These are phyloP conservation scores for human DNA, from an alignment of 2,113 vertebrate species.

Conservation along the genomic window GRCh38 chr14:89580501-89581000, in stretches of 20 bases:
- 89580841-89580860: background rate
- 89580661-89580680: background rate
- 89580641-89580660: background rate
- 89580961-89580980: background rate
- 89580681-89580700: background rate
- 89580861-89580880: background rate
- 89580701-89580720: background rate
- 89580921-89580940: background rate
- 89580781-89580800: background rate
- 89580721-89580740: background rate
- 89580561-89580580: fast-evolving
- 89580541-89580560: background rate
- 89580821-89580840: background rate
- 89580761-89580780: conserved; percentile 6
- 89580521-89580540: background rate
- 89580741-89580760: background rate
- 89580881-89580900: background rate
- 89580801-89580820: background rate
- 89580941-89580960: background rate
- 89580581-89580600: background rate
- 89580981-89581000: too few relatives aligned
- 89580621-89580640: background rate
- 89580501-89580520: background rate
- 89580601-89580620: background rate
- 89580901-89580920: background rate